Evolutionary conservation across 2,888 invertebrate species (phyloP), one percentile per base, ranked within the genome.

Genomic region (Atethmia centrago): DNA sequence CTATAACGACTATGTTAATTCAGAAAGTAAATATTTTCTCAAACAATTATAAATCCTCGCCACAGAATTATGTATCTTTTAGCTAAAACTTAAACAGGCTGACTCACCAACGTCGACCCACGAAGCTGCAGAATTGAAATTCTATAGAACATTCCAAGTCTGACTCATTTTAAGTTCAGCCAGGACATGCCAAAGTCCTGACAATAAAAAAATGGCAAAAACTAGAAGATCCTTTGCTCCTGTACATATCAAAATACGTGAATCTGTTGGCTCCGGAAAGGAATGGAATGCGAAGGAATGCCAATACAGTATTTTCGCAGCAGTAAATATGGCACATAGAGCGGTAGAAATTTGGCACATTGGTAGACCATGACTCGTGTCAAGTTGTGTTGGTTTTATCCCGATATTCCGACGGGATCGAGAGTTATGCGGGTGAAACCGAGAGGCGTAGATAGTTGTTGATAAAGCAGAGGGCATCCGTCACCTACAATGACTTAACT

Each of bases 181-280:
- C 83, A 87, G 78, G 85, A 83, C 85, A 78, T 85, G 71, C 85
- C 83, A 42, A 77, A 74, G 80, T 63, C 68, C 71, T 85, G 80
- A 80, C 68, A 61, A 10, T 47, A 56, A 73, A 77, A 83, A 76
- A 76, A 53, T 5, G 0, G 49, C 58, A 53, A 67, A 53, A 58
- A 71, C 40, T 55, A 65, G 62, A 71, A 16, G 62, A 25, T 59
- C 56, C 47, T 70, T 72, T 64, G 36, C 70, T 42, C 3, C 42
- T 42, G 10, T 42, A n/a, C n/a, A n/a, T n/a, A 42, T 42, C 14
- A 42, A 42, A 42, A 42, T 42, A 42, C 42, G 42, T 42, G 42
- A 42, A 14, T 42, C 12, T 42, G 42, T 1, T 36, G n/a, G 72
- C 69, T n/a, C n/a, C 10, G 14, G n/a, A 67, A 51, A n/a, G 21